Evolutionary conservation across 2,797 vertebrate species (phyloP).

Genomic region (Smutsia gigantea): DNA sequence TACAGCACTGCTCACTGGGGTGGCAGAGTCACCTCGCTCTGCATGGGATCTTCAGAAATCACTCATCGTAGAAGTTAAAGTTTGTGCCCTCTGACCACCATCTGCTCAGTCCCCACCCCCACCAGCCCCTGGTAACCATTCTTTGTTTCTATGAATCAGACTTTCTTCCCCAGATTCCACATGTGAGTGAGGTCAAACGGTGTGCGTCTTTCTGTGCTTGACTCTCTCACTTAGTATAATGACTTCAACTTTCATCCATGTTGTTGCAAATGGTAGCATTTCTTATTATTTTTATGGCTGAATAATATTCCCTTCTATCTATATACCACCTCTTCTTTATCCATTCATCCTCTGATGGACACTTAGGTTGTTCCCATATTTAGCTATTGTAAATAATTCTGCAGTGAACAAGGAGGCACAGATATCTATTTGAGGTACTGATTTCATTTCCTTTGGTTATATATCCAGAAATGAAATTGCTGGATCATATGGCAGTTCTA

Average conservation of each 20-base stretch:
- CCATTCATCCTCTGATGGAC: background rate
- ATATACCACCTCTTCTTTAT: background rate
- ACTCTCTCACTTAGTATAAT: background rate
- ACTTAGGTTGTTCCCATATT: background rate
- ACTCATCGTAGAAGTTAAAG: background rate
- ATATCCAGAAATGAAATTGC: background rate
- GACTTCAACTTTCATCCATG: background rate
- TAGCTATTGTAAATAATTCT: background rate
- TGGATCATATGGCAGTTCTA: background rate
- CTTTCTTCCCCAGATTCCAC: background rate
- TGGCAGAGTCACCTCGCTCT: background rate
- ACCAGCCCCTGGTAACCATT: background rate
- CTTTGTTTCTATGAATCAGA: background rate
- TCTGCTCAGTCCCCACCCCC: background rate
- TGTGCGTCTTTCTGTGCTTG: background rate
- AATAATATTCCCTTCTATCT: background rate
- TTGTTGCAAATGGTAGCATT: background rate
- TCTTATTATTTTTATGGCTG: background rate
- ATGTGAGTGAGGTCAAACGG: background rate
- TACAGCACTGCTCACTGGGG: background rate
- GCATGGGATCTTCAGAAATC: background rate
- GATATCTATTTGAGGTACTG: background rate
- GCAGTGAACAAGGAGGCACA: background rate
- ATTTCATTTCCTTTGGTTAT: background rate
- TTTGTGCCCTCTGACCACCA: background rate